Percentiles rank a stretch among this genome's conserved stretches.
Evolutionary conservation across 1,140 invertebrate species (phyloP).

Genomic region (Conopomorpha cramerella): DNA sequence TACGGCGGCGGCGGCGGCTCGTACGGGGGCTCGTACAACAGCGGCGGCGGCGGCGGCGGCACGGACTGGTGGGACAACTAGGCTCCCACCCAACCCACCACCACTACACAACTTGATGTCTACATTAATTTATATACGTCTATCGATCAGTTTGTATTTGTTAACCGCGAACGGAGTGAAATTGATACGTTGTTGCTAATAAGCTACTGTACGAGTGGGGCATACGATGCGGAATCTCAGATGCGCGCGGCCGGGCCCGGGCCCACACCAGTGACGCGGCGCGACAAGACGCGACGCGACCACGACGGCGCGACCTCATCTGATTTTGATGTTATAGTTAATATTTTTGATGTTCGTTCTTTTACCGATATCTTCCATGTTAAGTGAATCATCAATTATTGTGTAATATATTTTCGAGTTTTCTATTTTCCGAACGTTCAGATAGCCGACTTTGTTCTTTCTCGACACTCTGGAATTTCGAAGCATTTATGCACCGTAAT

Average conservation of each 20-base stretch:
- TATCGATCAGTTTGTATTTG: background rate
- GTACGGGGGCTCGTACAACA: constrained; percentile 55
- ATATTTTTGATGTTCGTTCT: constrained; percentile 48
- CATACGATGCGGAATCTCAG: no score
- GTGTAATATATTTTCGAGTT: constrained; percentile 29
- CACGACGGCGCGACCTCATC: background rate
- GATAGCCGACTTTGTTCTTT: constrained; percentile 14
- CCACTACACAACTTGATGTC: background rate
- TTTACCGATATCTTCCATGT: constrained; percentile 44
- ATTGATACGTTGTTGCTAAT: constrained; percentile 21
- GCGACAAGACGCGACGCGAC: constrained; percentile 15
- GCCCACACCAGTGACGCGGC: constrained; percentile 18
- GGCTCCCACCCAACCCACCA: constrained; percentile 9
- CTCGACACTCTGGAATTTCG: constrained; percentile 35
- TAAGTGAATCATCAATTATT: constrained; percentile 31
- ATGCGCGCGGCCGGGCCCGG: no score
- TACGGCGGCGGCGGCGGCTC: constrained; percentile 40
- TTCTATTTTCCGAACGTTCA: constrained; percentile 39
- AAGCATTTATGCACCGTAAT: constrained; percentile 54
- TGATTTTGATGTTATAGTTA: constrained; percentile 46
- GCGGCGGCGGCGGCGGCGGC: constrained; percentile 47
- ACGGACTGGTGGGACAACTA: constrained; percentile 49
- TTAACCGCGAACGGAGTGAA: constrained; percentile 20
- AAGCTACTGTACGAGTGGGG: constrained; percentile 16
- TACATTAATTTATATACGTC: background rate